Evolutionary conservation across 2,888 invertebrate genomes (phyloP), one percentile per base, ranked within the genome.

Genomic region (Blomia tropicalis): DNA sequence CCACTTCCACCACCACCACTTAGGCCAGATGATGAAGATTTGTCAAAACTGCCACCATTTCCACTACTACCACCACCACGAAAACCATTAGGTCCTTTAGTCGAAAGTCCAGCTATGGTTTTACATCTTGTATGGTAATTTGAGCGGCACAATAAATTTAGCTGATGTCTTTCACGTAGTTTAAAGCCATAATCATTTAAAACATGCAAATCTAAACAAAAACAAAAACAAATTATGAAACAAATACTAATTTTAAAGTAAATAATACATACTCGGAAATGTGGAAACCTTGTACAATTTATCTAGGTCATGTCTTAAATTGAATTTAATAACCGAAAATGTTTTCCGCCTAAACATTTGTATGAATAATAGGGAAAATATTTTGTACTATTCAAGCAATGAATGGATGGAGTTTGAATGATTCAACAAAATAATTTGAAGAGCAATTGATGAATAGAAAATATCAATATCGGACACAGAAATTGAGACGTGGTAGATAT

Each of bases 321-420:
- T 47, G 22, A 47, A 47, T 27, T 47, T 22, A 22, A 47, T n/a
- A 47, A 47, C n/a, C 51, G 51, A 47, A 27, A 47, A 47, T 22
- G 51, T 14, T 19, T 47, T 47, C 7, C 51, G 7, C 27, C 51
- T 47, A 47, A 47, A 47, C 51, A 47, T 47, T 47, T 7, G 51
- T 36, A 36, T 36, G 7, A 17, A n/a, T n/a, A n/a, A n/a, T n/a
- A n/a, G n/a, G n/a, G n/a, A n/a, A n/a, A n/a, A n/a, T n/a, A n/a
- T n/a, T n/a, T n/a, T n/a, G n/a, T n/a, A n/a, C n/a, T n/a, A n/a
- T n/a, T n/a, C n/a, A n/a, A n/a, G n/a, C n/a, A n/a, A n/a, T n/a
- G n/a, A n/a, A n/a, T n/a, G n/a, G n/a, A n/a, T n/a, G n/a, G n/a
- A n/a, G n/a, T n/a, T n/a, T n/a, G n/a, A n/a, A n/a, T n/a, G n/a